A percentile compares a stretch with the other conserved stretches of the same genome.
These are phyloP conservation scores for Leucania comma DNA, from an alignment of 2,888 invertebrate species.

Conservation along the genomic window DNA sequence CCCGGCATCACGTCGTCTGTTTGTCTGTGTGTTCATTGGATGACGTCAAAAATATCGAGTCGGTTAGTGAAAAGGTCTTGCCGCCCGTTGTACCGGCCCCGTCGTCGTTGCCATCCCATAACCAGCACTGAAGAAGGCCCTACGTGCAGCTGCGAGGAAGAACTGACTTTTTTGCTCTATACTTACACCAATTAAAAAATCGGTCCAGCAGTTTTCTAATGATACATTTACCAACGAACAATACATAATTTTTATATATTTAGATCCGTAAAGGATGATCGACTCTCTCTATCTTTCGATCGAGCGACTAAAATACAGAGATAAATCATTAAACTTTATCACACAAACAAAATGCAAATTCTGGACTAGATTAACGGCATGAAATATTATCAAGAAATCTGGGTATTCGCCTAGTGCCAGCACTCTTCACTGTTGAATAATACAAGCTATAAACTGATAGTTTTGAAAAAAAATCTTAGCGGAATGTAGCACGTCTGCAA, in stretches of 20 bases:
- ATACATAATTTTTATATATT: neutral
- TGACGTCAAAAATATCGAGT: no score
- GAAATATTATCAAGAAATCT: slow-evolving; percentile 3
- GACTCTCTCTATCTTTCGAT: neutral
- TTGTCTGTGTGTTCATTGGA: no score
- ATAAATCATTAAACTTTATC: slow-evolving; percentile 9
- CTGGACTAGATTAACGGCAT: slow-evolving; percentile 5
- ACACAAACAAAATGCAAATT: slow-evolving; percentile 17
- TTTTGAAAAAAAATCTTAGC: slow-evolving; percentile 36
- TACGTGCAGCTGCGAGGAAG: no score
- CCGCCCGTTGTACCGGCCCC: no score
- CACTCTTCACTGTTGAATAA: slow-evolving; percentile 17
- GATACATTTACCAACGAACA: neutral
- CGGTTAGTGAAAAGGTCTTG: no score
- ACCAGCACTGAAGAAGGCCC: no score
- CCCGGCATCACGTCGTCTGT: no score
- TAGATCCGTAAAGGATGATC: neutral
- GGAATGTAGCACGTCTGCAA: slow-evolving; percentile 25
- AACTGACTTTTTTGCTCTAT: no score
- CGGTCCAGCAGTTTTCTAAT: no score
- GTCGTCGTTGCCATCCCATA: no score
- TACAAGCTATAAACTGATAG: slow-evolving; percentile 38
- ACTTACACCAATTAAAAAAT: no score
- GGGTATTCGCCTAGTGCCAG: slow-evolving; percentile 13
- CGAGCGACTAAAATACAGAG: neutral